Conservation (phyloP, 2,888 invertebrate genomes). For the Bugulina stolonifera region DNA sequence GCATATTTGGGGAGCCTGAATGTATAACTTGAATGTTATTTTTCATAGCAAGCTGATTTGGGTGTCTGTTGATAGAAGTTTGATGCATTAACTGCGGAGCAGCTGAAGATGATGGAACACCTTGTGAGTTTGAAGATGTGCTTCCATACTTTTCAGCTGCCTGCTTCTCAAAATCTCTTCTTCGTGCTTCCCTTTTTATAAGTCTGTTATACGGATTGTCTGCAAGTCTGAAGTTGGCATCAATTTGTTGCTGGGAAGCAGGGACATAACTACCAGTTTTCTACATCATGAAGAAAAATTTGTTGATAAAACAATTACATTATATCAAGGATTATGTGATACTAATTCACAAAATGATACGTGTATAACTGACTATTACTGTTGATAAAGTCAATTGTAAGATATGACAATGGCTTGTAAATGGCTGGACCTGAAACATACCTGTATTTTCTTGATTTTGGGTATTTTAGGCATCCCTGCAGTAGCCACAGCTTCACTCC, state of each 20-base stretch:
- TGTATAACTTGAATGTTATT: no score
- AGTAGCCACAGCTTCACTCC: not conserved
- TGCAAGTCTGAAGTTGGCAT: not conserved
- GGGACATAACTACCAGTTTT: not conserved
- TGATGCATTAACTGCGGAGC: not conserved
- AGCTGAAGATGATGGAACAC: not conserved
- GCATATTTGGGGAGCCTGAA: no score
- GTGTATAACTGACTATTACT: no score
- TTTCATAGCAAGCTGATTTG: no score
- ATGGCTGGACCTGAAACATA: no score
- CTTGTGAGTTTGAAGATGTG: not conserved
- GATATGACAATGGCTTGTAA: no score
- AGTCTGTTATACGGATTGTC: constrained; percentile 12
- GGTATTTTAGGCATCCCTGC: constrained; percentile 20
- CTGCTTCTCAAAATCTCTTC: constrained; percentile 18
- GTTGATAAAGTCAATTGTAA: no score
- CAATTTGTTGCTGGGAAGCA: not conserved
- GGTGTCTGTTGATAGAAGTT: not conserved
- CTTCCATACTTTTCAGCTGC: constrained; percentile 7
- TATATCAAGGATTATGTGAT: no score
- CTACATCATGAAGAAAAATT: not conserved
- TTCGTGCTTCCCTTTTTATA: not conserved
- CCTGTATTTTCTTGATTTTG: constrained; percentile 14
- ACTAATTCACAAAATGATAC: no score
- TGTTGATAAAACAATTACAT: not conserved